A percentile compares a stretch with the other conserved stretches of the same genome.
phyloP scores from a whole-genome alignment of 2,113 vertebrate genomes.

The Apus apus region DNA sequence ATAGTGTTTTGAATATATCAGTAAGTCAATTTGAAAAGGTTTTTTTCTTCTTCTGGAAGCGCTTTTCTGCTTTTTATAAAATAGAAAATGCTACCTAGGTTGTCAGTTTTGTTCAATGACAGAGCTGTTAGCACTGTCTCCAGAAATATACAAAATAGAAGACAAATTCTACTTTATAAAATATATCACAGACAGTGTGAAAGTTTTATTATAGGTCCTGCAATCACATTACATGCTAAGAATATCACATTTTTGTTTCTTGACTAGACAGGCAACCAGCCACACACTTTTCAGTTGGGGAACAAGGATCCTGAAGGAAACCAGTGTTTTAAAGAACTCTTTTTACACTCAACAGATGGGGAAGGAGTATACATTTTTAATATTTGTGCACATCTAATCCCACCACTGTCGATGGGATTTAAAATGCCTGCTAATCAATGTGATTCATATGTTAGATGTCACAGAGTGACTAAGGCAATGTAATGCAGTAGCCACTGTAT shows the following conservation, averaged over 20 bases:
- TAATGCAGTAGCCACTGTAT: slow-evolving; percentile 50
- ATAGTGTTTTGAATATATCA: neutral
- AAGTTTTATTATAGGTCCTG: neutral
- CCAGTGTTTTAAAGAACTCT: neutral
- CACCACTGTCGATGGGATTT: slow-evolving; percentile 27
- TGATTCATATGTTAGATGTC: slow-evolving; percentile 45
- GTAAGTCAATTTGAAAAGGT: neutral
- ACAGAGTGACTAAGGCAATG: neutral
- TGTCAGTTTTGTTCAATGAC: neutral
- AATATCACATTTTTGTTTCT: neutral
- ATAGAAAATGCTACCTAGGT: neutral
- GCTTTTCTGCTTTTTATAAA: neutral
- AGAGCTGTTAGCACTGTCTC: neutral
- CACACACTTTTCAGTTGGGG: accelerated
- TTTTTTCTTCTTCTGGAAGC: neutral
- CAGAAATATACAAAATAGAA: neutral
- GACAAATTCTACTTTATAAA: neutral
- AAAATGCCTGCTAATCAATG: slow-evolving; percentile 16
- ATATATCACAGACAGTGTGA: neutral
- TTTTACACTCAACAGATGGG: neutral
- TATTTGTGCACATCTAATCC: slow-evolving; percentile 30
- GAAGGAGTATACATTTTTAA: neutral
- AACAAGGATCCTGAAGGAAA: neutral
- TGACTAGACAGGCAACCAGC: neutral
- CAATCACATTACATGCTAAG: neutral